Evolutionary conservation across 2,888 invertebrate genomes (phyloP).

Genomic region (Punctoribates punctum): DNA sequence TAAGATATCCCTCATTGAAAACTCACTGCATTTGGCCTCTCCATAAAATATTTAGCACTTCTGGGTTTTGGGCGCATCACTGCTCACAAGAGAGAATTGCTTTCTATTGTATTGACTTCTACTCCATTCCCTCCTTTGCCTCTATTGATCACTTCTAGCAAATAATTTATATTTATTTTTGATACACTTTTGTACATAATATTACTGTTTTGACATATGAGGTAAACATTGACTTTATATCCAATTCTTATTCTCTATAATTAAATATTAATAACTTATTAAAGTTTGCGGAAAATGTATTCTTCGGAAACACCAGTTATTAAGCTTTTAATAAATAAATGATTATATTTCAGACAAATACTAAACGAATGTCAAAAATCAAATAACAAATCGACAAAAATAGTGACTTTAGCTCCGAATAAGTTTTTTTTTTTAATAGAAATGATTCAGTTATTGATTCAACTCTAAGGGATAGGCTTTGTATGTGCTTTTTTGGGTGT

Average conservation of each 20-base stretch:
- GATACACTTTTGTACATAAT: background rate
- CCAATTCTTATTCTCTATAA: background rate
- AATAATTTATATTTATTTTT: constrained; percentile 19
- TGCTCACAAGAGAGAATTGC: constrained; percentile 9
- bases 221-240: background rate
- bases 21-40: constrained; percentile 15
- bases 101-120: background rate
- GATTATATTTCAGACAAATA: background rate
- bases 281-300: constrained; percentile 3
- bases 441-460: too few relatives aligned
- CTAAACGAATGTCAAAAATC: background rate
- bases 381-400: background rate
- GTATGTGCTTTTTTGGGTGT: too few relatives aligned
- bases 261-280: constrained; percentile 18
- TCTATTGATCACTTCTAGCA: constrained; percentile 22
- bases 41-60: constrained; percentile 27
- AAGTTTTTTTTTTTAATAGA: too few relatives aligned
- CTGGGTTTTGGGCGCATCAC: constrained; percentile 23
- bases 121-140: background rate
- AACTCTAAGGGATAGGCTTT: too few relatives aligned
- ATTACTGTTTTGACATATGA: constrained; percentile 5
- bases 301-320: background rate
- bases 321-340: background rate
- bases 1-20: constrained; percentile 32
- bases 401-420: too few relatives aligned